Evolutionary conservation across 2,888 invertebrate genomes (phyloP), one percentile per base, ranked within the genome.

Genomic region (Ommatoiulus sabulosus): DNA sequence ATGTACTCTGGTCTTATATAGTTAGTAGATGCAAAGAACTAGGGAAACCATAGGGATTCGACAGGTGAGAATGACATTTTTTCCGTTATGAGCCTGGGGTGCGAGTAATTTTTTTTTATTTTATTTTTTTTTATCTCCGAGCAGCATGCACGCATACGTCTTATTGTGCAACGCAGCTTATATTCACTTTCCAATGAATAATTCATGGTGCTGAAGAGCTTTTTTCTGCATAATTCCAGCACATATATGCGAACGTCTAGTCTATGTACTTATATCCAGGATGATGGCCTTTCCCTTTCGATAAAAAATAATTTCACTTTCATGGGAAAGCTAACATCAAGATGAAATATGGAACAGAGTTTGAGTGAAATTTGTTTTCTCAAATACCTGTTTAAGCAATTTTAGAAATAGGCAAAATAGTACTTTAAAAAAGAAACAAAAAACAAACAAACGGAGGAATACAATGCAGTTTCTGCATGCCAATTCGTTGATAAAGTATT

Each of bases 101-200:
- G 35, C 35, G 35, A 24, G 72, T 35, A 80, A 0, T 6, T 6
- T 57, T 6, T 57, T 35, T 35, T 35, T 35, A 35, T 35, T 35
- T 35, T 35, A 1, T 1, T 17, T 72, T n/a, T 80, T 80, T 80
- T 80, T 80, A 80, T 80, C 80, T 80, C 80, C 15, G 35, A 80
- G 80, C 80, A 12, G 80, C 80, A 80, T 80, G 80, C 80, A 80
- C 35, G 35, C 72, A 80, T 35, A 35, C 80, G 24, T 35, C 35
- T 80, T 80, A 35, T 80, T 35, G 80, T 80, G 80, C 80, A 35
- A 24, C 12, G 35, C 80, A 80, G 80, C 80, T 80, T 80, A 80
- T 80, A 35, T 80, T 80, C 80, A 12, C 24, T 35, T 80, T 80
- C 80, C 80, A 80, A 80, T 80, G 80, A 80, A 80, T 80, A 80